Conservation (phyloP, 1,140 invertebrate genomes). For the Macrostomum lignano region DNA sequence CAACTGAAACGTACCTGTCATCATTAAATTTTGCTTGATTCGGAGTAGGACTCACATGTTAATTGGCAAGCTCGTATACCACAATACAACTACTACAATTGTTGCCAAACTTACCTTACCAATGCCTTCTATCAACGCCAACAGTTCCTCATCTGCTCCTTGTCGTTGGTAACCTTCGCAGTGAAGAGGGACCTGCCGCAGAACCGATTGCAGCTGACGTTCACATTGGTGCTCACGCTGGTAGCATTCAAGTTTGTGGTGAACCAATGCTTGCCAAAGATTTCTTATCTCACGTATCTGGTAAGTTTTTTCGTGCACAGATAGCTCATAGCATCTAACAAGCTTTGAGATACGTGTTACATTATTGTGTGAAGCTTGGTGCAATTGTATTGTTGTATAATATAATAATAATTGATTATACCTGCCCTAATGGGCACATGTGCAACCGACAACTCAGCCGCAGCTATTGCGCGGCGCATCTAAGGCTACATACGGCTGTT, state of each 20-base stretch:
- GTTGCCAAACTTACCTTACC: too few species aligned
- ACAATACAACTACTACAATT: too few species aligned
- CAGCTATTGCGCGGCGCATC: too few species aligned
- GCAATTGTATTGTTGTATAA: not conserved
- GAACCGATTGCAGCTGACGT: slow-evolving; percentile 20
- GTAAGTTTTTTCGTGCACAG: slow-evolving; percentile 5
- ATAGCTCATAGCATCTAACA: too few species aligned
- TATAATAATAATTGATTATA: not conserved
- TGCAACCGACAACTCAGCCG: too few species aligned
- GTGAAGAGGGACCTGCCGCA: slow-evolving; percentile 20
- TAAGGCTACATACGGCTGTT: too few species aligned
- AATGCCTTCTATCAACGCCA: too few species aligned
- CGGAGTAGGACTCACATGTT: too few species aligned
- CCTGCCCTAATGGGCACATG: too few species aligned
- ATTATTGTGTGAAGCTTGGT: not conserved
- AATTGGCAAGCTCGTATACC: too few species aligned
- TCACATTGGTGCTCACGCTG: slow-evolving; percentile 16
- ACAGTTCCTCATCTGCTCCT: slow-evolving; percentile 10
- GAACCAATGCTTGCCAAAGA: slow-evolving; percentile 21
- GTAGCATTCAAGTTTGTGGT: slow-evolving; percentile 25
- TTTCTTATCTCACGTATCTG: slow-evolving; percentile 23
- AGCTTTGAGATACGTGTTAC: not conserved
- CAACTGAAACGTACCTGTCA: too few species aligned
- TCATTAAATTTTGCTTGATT: too few species aligned
- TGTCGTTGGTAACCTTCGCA: slow-evolving; percentile 26